A percentile compares a stretch with the other conserved stretches of the same genome.
phyloP scores from a whole-genome alignment of 1,140 invertebrate species.

The Drosophila watanabei region DNA sequence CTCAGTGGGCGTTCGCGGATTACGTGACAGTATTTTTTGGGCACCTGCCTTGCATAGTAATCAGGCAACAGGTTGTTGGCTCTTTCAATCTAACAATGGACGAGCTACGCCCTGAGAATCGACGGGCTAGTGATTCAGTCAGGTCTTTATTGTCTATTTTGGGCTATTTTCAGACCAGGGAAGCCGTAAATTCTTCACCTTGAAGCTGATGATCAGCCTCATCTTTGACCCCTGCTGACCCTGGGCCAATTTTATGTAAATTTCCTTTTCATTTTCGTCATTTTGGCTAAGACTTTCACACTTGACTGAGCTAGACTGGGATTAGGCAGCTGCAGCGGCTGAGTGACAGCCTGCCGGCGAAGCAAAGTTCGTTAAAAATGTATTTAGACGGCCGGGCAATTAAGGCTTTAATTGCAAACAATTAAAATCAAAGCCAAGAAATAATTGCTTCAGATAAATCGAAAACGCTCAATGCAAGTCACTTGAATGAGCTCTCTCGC shows the following conservation, averaged over 20 bases:
- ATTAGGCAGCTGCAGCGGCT: slow-evolving; percentile 43
- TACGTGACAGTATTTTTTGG: slow-evolving; percentile 76
- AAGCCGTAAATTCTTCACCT: slow-evolving; percentile 30
- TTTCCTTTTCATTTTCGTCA: slow-evolving; percentile 2
- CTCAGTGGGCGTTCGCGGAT: slow-evolving; percentile 33
- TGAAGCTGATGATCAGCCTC: neutral
- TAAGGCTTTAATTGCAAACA: slow-evolving; percentile 75
- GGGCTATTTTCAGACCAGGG: slow-evolving; percentile 7
- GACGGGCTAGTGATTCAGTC: slow-evolving; percentile 16
- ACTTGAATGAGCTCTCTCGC: slow-evolving; percentile 41
- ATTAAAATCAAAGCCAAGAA: slow-evolving; percentile 76
- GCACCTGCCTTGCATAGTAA: slow-evolving; percentile 68
- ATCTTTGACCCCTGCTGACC: slow-evolving; percentile 24
- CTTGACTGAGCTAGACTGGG: slow-evolving; percentile 32
- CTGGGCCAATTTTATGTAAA: slow-evolving; percentile 17
- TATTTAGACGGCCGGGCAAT: slow-evolving; percentile 68
- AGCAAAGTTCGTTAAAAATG: slow-evolving; percentile 73
- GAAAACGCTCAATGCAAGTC: slow-evolving; percentile 46
- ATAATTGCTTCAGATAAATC: slow-evolving; percentile 61
- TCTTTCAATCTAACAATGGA: slow-evolving; percentile 23
- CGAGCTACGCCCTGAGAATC: slow-evolving; percentile 38
- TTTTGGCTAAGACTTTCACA: slow-evolving; percentile 61
- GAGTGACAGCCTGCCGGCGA: slow-evolving; percentile 50
- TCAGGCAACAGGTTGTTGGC: slow-evolving; percentile 48
- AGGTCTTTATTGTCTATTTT: slow-evolving; percentile 4